Percentiles rank a stretch among this genome's conserved stretches.
phyloP scores from a whole-genome alignment of 2,888 invertebrate genomes.

The Endomychus coccineus region DNA sequence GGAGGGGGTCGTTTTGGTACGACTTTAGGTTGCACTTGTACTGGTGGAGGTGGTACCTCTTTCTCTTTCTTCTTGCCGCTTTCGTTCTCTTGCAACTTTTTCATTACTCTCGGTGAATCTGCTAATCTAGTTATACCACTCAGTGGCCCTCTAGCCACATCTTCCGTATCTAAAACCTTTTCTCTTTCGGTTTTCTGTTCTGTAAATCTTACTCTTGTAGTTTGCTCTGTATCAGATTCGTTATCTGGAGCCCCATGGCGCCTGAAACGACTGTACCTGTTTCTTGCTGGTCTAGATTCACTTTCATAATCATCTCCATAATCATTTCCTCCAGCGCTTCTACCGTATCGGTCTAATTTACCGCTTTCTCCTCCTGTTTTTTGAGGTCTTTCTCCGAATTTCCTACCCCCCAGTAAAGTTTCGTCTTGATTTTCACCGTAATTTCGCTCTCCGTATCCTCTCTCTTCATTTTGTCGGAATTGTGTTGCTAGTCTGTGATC shows the following conservation, averaged over 20 bases:
- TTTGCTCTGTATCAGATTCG: constrained; percentile 67
- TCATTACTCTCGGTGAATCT: constrained; percentile 84
- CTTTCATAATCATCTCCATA: constrained; percentile 58
- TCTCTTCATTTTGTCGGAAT: constrained; percentile 78
- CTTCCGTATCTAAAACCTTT: constrained; percentile 78
- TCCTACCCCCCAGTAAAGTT: constrained; percentile 64
- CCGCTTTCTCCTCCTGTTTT: constrained; percentile 40
- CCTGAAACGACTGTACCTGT: constrained; percentile 57
- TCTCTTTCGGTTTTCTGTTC: constrained; percentile 61
- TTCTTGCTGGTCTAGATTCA: constrained; percentile 56
- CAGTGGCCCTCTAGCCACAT: constrained; percentile 75
- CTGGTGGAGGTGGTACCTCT: constrained; percentile 48
- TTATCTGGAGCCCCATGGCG: constrained; percentile 55
- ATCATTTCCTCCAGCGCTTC: constrained; percentile 49
- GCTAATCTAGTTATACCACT: constrained; percentile 83
- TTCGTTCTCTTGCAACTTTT: constrained; percentile 73
- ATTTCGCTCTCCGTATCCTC: constrained; percentile 52
- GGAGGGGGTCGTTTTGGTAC: constrained; percentile 46
- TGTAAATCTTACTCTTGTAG: constrained; percentile 57
- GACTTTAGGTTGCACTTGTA: constrained; percentile 51
- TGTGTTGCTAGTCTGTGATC: constrained; percentile 86
- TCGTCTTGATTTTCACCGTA: constrained; percentile 57
- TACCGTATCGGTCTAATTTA: constrained; percentile 42
- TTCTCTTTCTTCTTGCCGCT: constrained; percentile 71
- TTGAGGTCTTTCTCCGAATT: constrained; percentile 64